Evolutionary conservation across 1,140 invertebrate species (phyloP).

Genomic region (Drosophila insularis): DNA sequence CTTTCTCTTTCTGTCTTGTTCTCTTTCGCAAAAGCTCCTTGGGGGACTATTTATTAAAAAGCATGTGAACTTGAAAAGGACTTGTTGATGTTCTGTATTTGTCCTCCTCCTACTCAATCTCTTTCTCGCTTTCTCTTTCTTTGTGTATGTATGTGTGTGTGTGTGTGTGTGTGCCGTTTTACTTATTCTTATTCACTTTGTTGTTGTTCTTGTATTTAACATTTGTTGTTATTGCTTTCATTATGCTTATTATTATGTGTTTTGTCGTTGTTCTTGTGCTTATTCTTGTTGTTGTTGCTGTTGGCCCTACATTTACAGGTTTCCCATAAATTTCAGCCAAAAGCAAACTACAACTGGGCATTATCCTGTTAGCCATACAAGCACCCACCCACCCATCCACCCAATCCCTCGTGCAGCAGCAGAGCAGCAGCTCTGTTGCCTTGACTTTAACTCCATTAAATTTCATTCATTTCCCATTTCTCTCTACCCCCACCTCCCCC

Average conservation of each 20-base stretch:
- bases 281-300: conserved; percentile 48
- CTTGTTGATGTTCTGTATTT: conserved; percentile 66
- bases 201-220: conserved; percentile 51
- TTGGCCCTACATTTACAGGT: conserved; percentile 32
- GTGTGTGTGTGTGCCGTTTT: conserved; percentile 23
- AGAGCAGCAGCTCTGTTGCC: background rate
- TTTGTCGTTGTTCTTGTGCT: conserved; percentile 49
- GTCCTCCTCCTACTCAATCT: background rate
- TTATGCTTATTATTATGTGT: conserved; percentile 68
- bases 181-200: conserved; percentile 24
- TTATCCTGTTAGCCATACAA: conserved; percentile 7
- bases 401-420: background rate
- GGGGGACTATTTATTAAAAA: conserved; percentile 80
- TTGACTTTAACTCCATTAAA: conserved; percentile 40
- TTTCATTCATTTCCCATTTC: conserved; percentile 1
- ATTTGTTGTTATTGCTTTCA: conserved; percentile 63
- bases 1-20: conserved; percentile 10
- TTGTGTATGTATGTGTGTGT: conserved; percentile 14
- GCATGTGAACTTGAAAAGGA: conserved; percentile 80
- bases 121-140: conserved; percentile 31
- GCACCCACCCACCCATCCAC: background rate
- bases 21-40: conserved; percentile 65
- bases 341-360: conserved; percentile 5
- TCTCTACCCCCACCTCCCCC: background rate
- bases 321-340: conserved; percentile 2